Base-by-base conservation (phyloP, 2,113 vertebrate genomes). In the Mixornis gularis region DNA sequence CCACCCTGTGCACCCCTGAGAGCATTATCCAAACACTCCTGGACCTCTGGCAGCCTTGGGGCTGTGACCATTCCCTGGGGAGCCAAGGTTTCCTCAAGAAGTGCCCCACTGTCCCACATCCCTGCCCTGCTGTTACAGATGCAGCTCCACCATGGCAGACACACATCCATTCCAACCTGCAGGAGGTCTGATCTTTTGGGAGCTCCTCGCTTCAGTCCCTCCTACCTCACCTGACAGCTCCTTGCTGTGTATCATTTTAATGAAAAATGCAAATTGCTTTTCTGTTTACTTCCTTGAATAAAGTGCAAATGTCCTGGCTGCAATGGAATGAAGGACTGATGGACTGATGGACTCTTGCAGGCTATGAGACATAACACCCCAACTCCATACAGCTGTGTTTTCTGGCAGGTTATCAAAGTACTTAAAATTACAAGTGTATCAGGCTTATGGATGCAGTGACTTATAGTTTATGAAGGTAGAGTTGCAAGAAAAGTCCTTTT, bases 21-120 rank as follows among this genome's bases (percentile, higher is more conserved):
- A 79, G 34, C 0, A 0, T 0, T 41, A 13, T 26, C 49, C 41
- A 32, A 71, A 9, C 3, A 0, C 25, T 22, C 7, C 65, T 26
- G 30, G 74, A 63, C 34, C 41, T 70, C 48, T 48, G 73, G 56
- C 29, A 48, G 84, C 55, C 48, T 17, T 1, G 1, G 64, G 46
- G 40, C 55, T 0, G 5, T 24, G 40, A 0, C 44, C 34, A 41
- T 49, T 65, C 43, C 43, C 11, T 36, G 36, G 43, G 21, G 9
- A 69, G 16, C 11, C 46, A 41, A 40, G 13, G 7, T 49, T 34
- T 51, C 36, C 51, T 70, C 12, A 17, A 29, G 40, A 13, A 48
- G 48, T 46, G 26, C 26, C n/a, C 17, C 3, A 4, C 27, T 40
- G 24, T 14, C 58, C 21, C 43, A 41, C 17, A n/a, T 13, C 16